phyloP scores from a whole-genome alignment of 2,888 invertebrate species.

The Abrostola triplasia region DNA sequence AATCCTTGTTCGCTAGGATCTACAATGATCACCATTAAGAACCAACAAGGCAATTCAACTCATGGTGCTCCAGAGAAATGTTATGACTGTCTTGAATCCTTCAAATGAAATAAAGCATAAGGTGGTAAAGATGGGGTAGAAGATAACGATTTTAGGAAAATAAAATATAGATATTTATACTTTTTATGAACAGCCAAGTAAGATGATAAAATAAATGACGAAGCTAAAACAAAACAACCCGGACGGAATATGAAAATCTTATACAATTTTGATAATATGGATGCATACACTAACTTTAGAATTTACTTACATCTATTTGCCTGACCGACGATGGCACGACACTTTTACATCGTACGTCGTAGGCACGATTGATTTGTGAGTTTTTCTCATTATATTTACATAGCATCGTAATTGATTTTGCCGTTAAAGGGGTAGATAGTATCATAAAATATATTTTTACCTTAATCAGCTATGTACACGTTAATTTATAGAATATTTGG shows the following conservation, averaged over 20 bases:
- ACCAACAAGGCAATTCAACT: too few species aligned
- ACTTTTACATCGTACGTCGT: constrained; percentile 33
- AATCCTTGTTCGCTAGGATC: too few species aligned
- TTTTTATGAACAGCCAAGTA: neutral
- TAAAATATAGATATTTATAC: neutral
- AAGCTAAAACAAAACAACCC: constrained; percentile 19
- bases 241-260: constrained; percentile 54
- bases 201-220: neutral
- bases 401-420: constrained; percentile 39
- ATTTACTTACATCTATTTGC: constrained; percentile 35
- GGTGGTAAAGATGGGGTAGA: too few species aligned
- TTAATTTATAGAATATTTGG: constrained; percentile 37
- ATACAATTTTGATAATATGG: constrained; percentile 34
- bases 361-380: constrained; percentile 58
- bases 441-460: constrained; percentile 58
- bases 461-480: constrained; percentile 43
- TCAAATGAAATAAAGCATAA: too few species aligned
- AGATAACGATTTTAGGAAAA: too few species aligned
- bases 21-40: too few species aligned
- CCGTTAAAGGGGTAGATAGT: constrained; percentile 34
- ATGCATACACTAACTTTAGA: constrained; percentile 18
- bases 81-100: too few species aligned
- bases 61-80: too few species aligned
- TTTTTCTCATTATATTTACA: constrained; percentile 40
- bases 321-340: constrained; percentile 41